A percentile compares a stretch with the other conserved stretches of the same genome.
Evolutionary conservation across 2,113 vertebrate species (phyloP).

Genomic region (Mastomys natalensis): DNA sequence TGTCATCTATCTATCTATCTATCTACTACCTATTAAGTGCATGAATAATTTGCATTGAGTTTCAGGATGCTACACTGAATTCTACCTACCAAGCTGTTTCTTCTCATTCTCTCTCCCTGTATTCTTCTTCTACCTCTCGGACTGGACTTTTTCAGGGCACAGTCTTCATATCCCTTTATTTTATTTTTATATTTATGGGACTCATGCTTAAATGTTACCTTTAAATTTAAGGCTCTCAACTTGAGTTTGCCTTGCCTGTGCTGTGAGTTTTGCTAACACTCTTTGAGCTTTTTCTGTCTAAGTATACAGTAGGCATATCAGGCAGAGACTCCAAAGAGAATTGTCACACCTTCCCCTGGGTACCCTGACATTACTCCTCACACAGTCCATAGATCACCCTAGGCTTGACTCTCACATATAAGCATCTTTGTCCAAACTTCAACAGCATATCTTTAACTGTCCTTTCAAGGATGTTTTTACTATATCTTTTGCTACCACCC

Average conservation of each 20-base stretch:
- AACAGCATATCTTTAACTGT: neutral
- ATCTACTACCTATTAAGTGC: neutral
- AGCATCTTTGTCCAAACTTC: neutral
- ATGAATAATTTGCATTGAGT: neutral
- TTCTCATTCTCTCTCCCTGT: neutral
- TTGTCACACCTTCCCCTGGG: neutral
- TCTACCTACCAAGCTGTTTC: neutral
- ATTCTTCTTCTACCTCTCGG: neutral
- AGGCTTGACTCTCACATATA: neutral
- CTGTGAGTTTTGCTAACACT: neutral
- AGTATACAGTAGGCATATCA: neutral
- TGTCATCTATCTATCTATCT: neutral
- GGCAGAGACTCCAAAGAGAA: neutral
- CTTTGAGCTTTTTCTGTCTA: neutral
- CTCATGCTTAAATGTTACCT: neutral
- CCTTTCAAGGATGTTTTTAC: neutral
- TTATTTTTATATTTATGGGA: neutral
- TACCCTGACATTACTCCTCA: too few relatives aligned
- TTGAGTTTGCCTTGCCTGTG: neutral
- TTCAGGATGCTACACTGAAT: neutral
- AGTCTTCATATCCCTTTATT: neutral
- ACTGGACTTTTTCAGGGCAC: neutral
- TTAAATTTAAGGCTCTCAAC: neutral
- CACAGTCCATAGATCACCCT: neutral
- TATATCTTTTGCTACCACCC: neutral